Percentiles rank a stretch among this genome's conserved stretches.
Conservation (phyloP, 53 echinoderm and acorn worm species). For the Antedon mediterranea region DNA sequence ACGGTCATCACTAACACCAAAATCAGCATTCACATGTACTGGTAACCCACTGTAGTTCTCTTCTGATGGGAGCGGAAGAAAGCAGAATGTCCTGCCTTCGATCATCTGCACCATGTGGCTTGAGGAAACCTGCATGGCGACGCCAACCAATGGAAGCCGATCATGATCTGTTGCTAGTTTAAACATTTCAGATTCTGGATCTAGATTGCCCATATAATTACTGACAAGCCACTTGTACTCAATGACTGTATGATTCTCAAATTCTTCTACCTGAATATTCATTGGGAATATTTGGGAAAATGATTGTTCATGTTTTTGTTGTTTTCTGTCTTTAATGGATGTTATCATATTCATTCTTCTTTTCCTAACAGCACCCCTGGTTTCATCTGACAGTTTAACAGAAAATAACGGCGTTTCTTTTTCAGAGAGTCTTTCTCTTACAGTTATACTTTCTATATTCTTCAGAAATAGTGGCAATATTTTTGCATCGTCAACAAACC, state of each 20-base stretch:
- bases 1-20: constrained; percentile 75
- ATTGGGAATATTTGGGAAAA: neutral
- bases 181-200: neutral
- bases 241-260: neutral
- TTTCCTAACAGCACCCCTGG: neutral
- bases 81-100: constrained; percentile 70
- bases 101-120: neutral
- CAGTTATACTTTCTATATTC: constrained; percentile 28
- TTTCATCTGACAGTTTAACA: neutral
- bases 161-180: neutral
- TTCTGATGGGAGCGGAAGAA: constrained; percentile 82
- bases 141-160: constrained; percentile 52
- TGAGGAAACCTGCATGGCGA: constrained; percentile 18
- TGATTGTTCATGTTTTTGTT: neutral
- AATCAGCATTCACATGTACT: constrained; percentile 83
- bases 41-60: constrained; percentile 58
- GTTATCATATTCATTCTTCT: neutral
- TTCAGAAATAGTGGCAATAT: constrained; percentile 58
- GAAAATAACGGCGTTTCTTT: neutral
- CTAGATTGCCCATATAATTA: neutral
- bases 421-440: constrained; percentile 3
- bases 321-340: neutral
- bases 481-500: constrained; percentile 51
- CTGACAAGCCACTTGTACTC: constrained; percentile 6
- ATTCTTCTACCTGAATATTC: neutral